A percentile compares a stretch with the other conserved stretches of the same genome.
Evolutionary conservation across 2,888 invertebrate genomes (phyloP).

Genomic region (Congeria kusceri): DNA sequence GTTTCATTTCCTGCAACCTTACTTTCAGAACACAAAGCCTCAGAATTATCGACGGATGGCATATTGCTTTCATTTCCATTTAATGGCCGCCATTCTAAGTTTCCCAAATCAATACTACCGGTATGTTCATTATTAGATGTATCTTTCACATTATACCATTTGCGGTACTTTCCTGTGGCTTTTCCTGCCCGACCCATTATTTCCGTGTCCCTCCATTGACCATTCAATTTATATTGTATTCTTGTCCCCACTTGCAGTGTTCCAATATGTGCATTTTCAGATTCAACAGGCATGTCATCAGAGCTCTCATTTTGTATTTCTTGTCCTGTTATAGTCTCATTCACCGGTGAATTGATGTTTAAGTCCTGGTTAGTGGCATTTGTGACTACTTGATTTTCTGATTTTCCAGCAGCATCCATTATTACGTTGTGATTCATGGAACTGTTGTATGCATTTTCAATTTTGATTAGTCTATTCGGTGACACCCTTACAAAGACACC

Average conservation of each 20-base stretch:
- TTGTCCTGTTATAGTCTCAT: background rate
- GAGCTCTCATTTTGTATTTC: background rate
- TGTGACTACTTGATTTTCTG: background rate
- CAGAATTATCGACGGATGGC: background rate
- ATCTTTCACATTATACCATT: slow-evolving; percentile 48
- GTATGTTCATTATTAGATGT: slow-evolving; percentile 20
- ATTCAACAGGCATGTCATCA: no score
- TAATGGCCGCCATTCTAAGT: slow-evolving; percentile 1
- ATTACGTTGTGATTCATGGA: slow-evolving; percentile 3
- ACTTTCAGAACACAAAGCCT: background rate
- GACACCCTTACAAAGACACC: slow-evolving; percentile 66
- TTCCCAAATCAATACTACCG: slow-evolving; percentile 28
- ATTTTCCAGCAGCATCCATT: background rate
- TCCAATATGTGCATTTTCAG: no score
- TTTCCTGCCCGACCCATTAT: slow-evolving; percentile 42
- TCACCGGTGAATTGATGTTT: background rate
- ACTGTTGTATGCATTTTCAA: background rate
- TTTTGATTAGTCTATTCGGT: slow-evolving; percentile 58
- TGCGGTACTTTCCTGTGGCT: slow-evolving; percentile 36
- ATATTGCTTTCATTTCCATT: slow-evolving; percentile 22
- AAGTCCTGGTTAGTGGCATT: background rate
- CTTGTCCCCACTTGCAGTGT: background rate
- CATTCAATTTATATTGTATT: slow-evolving; percentile 6
- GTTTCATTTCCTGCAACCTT: slow-evolving; percentile 8
- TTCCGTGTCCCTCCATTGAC: slow-evolving; percentile 30